Percentiles rank a stretch among this genome's conserved stretches.
These are phyloP conservation scores for Carassius carassius DNA, from an alignment of 2,113 vertebrate species.

Conservation along the genomic window DNA sequence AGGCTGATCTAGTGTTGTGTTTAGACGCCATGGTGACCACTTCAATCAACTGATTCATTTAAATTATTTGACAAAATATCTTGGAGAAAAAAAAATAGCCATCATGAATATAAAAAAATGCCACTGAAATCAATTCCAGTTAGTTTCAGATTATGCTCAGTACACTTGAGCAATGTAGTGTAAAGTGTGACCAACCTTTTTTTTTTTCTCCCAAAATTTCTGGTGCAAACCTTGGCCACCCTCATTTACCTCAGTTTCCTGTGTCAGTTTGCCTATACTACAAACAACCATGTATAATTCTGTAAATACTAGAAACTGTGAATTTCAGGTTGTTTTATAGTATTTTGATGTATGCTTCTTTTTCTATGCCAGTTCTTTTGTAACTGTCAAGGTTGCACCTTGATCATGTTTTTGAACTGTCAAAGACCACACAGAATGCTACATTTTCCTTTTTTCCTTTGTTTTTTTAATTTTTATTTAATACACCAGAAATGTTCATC, in stretches of 20 bases:
- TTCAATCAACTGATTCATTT: background rate
- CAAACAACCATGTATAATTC: conserved; percentile 11
- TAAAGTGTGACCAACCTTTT: conserved; percentile 6
- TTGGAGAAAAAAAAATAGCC: background rate
- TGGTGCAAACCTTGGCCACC: background rate
- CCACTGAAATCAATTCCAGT: background rate
- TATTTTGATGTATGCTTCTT: background rate
- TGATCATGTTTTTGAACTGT: conserved; percentile 17
- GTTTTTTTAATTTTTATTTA: too few species aligned
- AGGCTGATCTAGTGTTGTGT: background rate
- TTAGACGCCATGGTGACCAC: background rate
- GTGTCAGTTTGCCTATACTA: conserved; percentile 3
- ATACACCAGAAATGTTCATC: background rate
- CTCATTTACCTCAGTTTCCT: conserved; percentile 36
- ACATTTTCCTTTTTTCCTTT: background rate
- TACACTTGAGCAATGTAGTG: background rate
- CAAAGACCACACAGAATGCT: conserved; percentile 30
- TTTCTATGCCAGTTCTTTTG: conserved; percentile 33
- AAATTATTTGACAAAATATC: background rate
- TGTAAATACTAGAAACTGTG: conserved; percentile 38
- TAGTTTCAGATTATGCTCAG: background rate
- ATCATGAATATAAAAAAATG: background rate
- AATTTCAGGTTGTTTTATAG: background rate
- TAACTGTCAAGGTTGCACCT: background rate
- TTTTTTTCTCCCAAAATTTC: background rate